Percentiles rank a stretch among this genome's conserved stretches.
Evolutionary conservation across 2,888 invertebrate genomes (phyloP).

Genomic region (Thalpophila matura): DNA sequence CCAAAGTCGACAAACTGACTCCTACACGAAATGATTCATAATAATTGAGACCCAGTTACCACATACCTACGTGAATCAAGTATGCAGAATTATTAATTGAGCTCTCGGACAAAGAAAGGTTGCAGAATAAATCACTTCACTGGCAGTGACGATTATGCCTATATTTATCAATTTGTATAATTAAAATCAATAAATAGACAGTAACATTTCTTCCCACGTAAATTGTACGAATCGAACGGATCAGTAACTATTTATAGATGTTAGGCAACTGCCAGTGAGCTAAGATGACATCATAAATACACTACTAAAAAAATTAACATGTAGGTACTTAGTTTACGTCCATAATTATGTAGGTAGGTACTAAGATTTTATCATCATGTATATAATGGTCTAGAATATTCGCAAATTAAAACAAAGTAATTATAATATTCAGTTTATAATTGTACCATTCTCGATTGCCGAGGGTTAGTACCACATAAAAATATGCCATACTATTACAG

Average conservation of each 20-base stretch:
- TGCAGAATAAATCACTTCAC: constrained; percentile 9
- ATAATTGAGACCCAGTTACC: constrained; percentile 31
- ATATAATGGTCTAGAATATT: background rate
- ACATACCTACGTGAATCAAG: constrained; percentile 23
- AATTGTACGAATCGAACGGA: constrained; percentile 25
- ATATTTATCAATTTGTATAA: constrained; percentile 12
- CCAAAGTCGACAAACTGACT: constrained; percentile 37
- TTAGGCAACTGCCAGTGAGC: constrained; percentile 17
- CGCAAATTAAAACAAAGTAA: constrained; percentile 3
- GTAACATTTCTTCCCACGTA: constrained; percentile 36
- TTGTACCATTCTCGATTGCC: constrained; percentile 1
- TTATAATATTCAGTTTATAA: too few species aligned
- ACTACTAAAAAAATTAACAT: constrained; percentile 1
- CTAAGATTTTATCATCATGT: background rate
- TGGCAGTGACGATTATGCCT: constrained; percentile 15
- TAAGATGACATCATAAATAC: constrained; percentile 6
- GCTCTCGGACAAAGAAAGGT: constrained; percentile 20
- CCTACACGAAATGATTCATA: constrained; percentile 48
- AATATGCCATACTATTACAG: constrained; percentile 1
- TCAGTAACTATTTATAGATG: constrained; percentile 32
- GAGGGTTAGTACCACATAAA: constrained; percentile 4
- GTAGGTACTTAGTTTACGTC: background rate
- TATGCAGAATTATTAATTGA: constrained; percentile 29
- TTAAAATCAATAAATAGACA: constrained; percentile 38
- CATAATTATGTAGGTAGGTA: background rate